These are phyloP conservation scores for Aphidoletes aphidimyza DNA, from an alignment of 2,888 invertebrate genomes.

Conservation along the genomic window DNA sequence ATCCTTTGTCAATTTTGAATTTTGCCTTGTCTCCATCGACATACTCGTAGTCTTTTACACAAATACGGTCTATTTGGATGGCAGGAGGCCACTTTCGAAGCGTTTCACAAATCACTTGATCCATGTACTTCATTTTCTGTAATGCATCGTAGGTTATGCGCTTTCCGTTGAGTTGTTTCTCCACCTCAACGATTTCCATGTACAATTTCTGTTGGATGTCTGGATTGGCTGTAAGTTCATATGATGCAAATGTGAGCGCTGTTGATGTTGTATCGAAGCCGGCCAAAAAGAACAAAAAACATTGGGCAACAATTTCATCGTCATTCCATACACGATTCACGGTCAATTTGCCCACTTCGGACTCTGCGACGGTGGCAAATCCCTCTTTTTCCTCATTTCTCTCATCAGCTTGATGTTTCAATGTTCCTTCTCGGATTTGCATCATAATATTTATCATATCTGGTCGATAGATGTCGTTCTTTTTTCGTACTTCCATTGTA, in stretches of 20 bases:
- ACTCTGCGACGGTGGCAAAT: constrained; percentile 66
- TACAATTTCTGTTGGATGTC: constrained; percentile 64
- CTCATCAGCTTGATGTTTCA: constrained; percentile 60
- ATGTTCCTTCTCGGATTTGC: constrained; percentile 67
- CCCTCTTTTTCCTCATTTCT: constrained; percentile 62
- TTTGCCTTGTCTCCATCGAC: constrained; percentile 60
- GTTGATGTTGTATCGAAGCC: constrained; percentile 69
- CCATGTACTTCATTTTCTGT: constrained; percentile 71
- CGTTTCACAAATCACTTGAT: constrained; percentile 71
- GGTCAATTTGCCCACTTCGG: constrained; percentile 59
- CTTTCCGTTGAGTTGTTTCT: constrained; percentile 64
- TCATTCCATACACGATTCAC: constrained; percentile 60
- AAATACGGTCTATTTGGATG: constrained; percentile 66
- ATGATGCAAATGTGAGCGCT: constrained; percentile 64
- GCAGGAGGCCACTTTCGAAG: constrained; percentile 68
- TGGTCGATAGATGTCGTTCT: constrained; percentile 33
- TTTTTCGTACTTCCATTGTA: constrained; percentile 14
- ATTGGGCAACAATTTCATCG: constrained; percentile 68
- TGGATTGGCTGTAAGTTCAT: constrained; percentile 65
- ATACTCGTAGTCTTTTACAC: constrained; percentile 68
- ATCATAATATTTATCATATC: constrained; percentile 67
- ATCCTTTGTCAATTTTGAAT: constrained; percentile 61
- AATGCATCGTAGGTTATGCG: constrained; percentile 69
- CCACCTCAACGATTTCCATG: constrained; percentile 67
- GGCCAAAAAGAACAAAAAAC: constrained; percentile 68